A percentile compares a stretch with the other conserved stretches of the same genome.
These are phyloP conservation scores for Edolisoma coerulescens DNA, from an alignment of 2,113 vertebrate genomes.

Conservation along the genomic window DNA sequence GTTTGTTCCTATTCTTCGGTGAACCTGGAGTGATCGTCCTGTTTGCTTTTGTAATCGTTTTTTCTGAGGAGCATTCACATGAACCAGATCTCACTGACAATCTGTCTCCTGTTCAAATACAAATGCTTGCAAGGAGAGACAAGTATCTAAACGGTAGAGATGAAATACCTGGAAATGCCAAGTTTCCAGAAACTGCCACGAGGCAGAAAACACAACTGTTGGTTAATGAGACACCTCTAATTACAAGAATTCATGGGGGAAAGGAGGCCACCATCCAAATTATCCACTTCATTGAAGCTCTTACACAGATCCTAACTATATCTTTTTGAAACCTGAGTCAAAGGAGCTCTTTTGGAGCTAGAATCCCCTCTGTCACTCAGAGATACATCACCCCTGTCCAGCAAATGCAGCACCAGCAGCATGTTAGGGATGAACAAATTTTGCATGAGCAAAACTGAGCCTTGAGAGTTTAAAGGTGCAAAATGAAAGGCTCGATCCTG, in stretches of 20 bases:
- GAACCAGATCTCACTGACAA: neutral
- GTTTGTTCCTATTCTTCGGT: neutral
- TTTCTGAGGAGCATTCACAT: neutral
- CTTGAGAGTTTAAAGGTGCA: neutral
- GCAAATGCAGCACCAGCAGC: neutral
- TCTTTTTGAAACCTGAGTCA: neutral
- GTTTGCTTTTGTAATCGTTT: neutral
- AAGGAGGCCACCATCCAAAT: neutral
- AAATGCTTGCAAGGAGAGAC: neutral
- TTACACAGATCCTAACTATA: neutral
- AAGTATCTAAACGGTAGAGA: neutral
- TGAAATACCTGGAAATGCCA: neutral
- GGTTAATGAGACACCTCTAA: neutral
- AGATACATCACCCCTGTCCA: neutral
- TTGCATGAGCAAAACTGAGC: rapidly evolving
- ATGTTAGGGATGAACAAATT: rapidly evolving
- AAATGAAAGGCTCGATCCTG: neutral
- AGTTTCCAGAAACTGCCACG: neutral
- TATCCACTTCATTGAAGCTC: neutral
- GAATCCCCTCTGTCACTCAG: neutral
- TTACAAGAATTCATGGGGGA: neutral
- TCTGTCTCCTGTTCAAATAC: neutral
- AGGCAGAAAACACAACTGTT: neutral
- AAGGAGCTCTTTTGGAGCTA: neutral
- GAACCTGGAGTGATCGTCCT: neutral